Percentiles rank a stretch among this genome's conserved stretches.
Conservation (phyloP, 2,888 invertebrate genomes). For the Venusia cambrica region DNA sequence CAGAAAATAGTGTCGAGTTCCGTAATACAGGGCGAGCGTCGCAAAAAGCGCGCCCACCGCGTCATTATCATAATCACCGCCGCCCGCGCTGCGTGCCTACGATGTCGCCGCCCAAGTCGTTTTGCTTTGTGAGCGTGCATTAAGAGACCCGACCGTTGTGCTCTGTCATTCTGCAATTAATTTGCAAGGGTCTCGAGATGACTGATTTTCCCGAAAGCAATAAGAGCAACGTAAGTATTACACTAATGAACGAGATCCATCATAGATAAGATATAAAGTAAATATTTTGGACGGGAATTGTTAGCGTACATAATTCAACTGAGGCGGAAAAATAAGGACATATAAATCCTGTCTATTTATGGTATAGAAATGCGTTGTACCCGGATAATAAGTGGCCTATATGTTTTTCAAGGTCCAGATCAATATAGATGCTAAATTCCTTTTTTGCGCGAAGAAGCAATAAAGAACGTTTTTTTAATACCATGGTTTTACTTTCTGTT, state of each 20-base stretch:
- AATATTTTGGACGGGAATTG: slow-evolving; percentile 15
- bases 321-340: too few relatives aligned
- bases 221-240: slow-evolving; percentile 26
- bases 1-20: slow-evolving; percentile 67
- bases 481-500: too few relatives aligned
- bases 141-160: slow-evolving; percentile 71
- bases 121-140: slow-evolving; percentile 77
- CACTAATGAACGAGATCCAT: slow-evolving; percentile 30
- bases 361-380: too few relatives aligned
- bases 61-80: slow-evolving; percentile 80
- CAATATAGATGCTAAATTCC: too few relatives aligned
- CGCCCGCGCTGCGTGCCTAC: slow-evolving; percentile 67
- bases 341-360: too few relatives aligned
- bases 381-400: too few relatives aligned
- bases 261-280: slow-evolving; percentile 21
- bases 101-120: slow-evolving; percentile 71
- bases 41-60: slow-evolving; percentile 76
- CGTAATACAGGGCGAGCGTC: slow-evolving; percentile 65
- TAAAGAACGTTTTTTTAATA: too few relatives aligned
- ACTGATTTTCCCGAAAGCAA: slow-evolving; percentile 46
- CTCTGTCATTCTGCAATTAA: slow-evolving; percentile 76
- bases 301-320: slow-evolving; percentile 6
- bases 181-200: slow-evolving; percentile 63
- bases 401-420: too few relatives aligned
- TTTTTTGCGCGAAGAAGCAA: too few relatives aligned